A percentile compares a stretch with the other conserved stretches of the same genome.
phyloP scores from a whole-genome alignment of 2,797 vertebrate species.

The Tapirus indicus region DNA sequence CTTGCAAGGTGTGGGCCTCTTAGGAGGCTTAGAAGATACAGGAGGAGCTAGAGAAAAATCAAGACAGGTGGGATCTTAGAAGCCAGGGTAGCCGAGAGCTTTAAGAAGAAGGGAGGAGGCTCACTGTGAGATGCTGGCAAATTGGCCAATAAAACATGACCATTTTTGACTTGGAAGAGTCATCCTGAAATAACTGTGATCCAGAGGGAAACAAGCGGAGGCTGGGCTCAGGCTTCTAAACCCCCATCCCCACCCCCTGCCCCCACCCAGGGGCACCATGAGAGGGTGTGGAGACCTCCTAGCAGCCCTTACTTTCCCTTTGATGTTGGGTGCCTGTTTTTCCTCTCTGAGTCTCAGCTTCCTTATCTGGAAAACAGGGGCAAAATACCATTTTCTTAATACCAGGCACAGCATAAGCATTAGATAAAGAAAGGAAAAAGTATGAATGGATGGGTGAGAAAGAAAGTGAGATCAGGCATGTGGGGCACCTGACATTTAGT shows the following conservation, averaged over 20 bases:
- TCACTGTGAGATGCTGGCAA: not conserved
- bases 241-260: rapidly evolving
- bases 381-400: not conserved
- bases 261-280: rapidly evolving
- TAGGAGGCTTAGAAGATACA: too few species aligned
- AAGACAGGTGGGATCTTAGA: too few species aligned
- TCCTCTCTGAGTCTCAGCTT: not conserved
- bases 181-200: not conserved
- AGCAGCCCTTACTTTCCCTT: not conserved
- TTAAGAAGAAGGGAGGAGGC: not conserved
- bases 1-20: not conserved
- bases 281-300: not conserved
- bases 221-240: too few species aligned
- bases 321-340: not conserved
- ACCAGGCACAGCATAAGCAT: not conserved
- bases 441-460: not conserved
- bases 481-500: too few species aligned
- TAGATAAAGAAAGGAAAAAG: not conserved
- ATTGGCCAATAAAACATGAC: not conserved
- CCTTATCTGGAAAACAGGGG: not conserved
- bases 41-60: not conserved
- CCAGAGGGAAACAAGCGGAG: not conserved
- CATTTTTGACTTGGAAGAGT: not conserved
- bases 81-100: too few species aligned
- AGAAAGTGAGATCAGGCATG: not conserved